Evolutionary conservation across 2,113 vertebrate genomes (phyloP), one percentile per base, ranked within the genome.

Genomic region (Rhabdomys dilectus): DNA sequence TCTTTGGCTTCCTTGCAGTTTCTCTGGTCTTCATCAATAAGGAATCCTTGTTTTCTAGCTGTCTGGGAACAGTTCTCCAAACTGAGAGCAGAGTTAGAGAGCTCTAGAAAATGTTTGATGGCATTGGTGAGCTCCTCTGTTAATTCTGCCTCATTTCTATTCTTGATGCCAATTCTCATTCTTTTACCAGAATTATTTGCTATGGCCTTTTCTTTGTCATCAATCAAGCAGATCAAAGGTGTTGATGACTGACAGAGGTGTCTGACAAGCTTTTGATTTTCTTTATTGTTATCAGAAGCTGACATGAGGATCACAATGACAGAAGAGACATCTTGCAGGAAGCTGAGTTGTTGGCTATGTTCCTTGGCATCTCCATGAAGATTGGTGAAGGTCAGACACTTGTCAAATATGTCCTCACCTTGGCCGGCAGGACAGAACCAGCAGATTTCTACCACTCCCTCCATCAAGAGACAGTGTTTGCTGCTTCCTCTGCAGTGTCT

Each of bases 351-450:
- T 60, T 91, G 72, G 13, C 97, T 13, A 84, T 96, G n/a, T 4
- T 89, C 92, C 60, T 97, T 96, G 66, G 97, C 97, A 91, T 99
- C 98, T 91, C 98, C 98, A 45, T 97, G 98, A 87, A 99, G 98
- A 98, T 99, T 99, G 81, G 95, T 98, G 82, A 99, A 99, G 56
- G 98, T 95, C 94, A 98, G 92, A 88, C 98, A 99, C 5, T 98
- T 98, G 84, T 97, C 89, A 97, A 99, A 99, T 66, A 88, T 95
- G 94, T 99, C 98, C 4, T 96, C 97, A 29, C 94, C 72, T 76
- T 97, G 98, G 7, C 98, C 99, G 11, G 96, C 97, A 39, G 98
- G 99, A 56, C 96, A 99, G 96, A 98, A 99, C 98, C 98, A 99
- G 75, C 97, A 94, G 15, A 99, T 98, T 96, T 99, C 98, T 88